Evolutionary conservation across 2,113 vertebrate genomes (phyloP).

Genomic region (Elephas maximus): DNA sequence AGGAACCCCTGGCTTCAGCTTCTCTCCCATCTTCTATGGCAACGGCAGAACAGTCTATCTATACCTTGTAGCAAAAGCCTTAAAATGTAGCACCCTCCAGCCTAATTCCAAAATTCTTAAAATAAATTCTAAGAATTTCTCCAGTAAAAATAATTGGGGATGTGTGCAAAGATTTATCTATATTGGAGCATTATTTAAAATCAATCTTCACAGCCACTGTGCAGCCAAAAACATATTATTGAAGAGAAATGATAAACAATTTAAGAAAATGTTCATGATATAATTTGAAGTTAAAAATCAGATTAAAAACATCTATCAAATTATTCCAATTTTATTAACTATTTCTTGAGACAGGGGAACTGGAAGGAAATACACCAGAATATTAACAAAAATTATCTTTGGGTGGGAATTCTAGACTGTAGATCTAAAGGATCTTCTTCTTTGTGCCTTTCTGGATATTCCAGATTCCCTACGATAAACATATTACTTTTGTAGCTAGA

Average conservation of each 20-base stretch:
- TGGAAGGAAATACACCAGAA: neutral
- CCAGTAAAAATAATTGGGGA: neutral
- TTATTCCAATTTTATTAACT: neutral
- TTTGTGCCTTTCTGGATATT: too few species aligned
- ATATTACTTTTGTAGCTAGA: neutral
- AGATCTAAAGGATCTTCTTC: neutral
- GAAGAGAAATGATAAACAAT: neutral
- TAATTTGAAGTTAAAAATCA: neutral
- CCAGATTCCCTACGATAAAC: neutral
- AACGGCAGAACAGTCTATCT: neutral
- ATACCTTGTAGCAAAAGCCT: neutral
- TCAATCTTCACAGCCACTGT: neutral
- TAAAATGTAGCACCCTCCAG: neutral
- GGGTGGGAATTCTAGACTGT: neutral
- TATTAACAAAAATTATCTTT: neutral
- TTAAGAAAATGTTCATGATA: neutral
- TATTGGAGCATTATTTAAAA: neutral
- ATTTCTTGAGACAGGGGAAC: neutral
- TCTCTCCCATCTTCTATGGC: too few species aligned
- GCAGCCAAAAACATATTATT: neutral
- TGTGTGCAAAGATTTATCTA: neutral
- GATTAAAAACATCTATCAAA: neutral
- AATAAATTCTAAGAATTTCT: neutral
- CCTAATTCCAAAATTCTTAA: neutral
- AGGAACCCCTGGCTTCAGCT: neutral